Conservation (phyloP, 2,888 invertebrate species). For the Sphaerophoria taeniata region DNA sequence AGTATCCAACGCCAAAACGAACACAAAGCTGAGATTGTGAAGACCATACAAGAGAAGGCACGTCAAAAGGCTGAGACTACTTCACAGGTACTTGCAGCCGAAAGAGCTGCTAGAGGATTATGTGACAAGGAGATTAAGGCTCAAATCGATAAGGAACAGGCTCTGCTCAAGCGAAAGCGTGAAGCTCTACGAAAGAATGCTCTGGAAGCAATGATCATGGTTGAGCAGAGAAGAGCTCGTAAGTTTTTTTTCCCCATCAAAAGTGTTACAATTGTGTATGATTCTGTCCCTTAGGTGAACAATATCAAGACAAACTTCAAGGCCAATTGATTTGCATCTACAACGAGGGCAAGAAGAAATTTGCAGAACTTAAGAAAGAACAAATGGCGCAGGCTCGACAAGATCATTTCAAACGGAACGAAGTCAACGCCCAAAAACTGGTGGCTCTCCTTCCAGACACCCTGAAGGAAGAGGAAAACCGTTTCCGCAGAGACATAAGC, state of each 20-base stretch:
- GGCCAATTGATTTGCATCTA: slow-evolving; percentile 83
- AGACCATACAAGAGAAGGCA: slow-evolving; percentile 78
- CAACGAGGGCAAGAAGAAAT: slow-evolving; percentile 82
- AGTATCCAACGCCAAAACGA: slow-evolving; percentile 76
- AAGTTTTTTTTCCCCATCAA: slow-evolving; percentile 61
- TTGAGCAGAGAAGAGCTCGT: slow-evolving; percentile 78
- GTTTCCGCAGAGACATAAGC: slow-evolving; percentile 83
- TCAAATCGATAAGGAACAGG: slow-evolving; percentile 80
- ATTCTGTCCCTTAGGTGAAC: slow-evolving; percentile 75
- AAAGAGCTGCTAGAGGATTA: slow-evolving; percentile 76
- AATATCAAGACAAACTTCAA: slow-evolving; percentile 81
- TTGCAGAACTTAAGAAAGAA: slow-evolving; percentile 82
- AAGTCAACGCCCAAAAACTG: slow-evolving; percentile 83
- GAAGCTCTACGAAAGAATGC: slow-evolving; percentile 78
- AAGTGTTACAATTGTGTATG: neutral
- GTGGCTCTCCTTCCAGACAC: slow-evolving; percentile 83
- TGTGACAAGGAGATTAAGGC: slow-evolving; percentile 79
- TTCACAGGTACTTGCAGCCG: slow-evolving; percentile 75
- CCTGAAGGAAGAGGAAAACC: slow-evolving; percentile 83
- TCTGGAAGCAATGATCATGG: slow-evolving; percentile 79
- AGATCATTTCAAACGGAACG: slow-evolving; percentile 83
- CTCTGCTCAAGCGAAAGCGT: slow-evolving; percentile 76
- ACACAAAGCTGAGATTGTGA: slow-evolving; percentile 78
- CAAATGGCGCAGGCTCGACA: slow-evolving; percentile 81
- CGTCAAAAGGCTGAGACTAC: slow-evolving; percentile 75